Evolutionary conservation across 2,113 vertebrate species (phyloP).

Genomic region (Lampris incognitus): DNA sequence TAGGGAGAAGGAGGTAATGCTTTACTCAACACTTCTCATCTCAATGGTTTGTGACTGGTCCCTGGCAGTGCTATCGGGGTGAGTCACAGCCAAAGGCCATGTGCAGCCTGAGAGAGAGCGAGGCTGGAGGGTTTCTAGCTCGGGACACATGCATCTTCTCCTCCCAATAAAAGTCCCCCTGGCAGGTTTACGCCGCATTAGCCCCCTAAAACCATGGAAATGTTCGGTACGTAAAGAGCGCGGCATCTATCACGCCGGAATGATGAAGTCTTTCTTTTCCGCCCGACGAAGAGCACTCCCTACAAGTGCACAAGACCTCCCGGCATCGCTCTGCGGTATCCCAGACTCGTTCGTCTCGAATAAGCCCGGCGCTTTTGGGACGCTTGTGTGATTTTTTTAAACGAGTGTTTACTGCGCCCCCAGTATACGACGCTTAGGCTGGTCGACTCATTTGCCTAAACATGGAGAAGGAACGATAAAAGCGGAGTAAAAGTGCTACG

Average conservation of each 20-base stretch:
- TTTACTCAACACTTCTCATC: slow-evolving; percentile 64
- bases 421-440: background rate
- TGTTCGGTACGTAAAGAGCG: slow-evolving; percentile 44
- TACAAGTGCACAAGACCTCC: slow-evolving; percentile 29
- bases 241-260: slow-evolving; percentile 47
- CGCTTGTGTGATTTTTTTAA: background rate
- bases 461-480: background rate
- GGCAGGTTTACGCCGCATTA: slow-evolving; percentile 73
- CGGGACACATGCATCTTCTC: slow-evolving; percentile 63
- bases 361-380: background rate
- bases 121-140: slow-evolving; percentile 44
- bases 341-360: slow-evolving; percentile 8
- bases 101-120: slow-evolving; percentile 44
- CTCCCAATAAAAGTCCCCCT: slow-evolving; percentile 68
- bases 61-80: slow-evolving; percentile 61
- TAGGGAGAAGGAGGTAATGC: slow-evolving; percentile 59
- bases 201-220: slow-evolving; percentile 51
- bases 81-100: slow-evolving; percentile 67
- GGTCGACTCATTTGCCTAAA: background rate
- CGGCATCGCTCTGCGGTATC: background rate
- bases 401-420: background rate
- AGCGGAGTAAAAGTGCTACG: background rate
- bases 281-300: slow-evolving; percentile 29
- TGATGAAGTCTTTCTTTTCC: slow-evolving; percentile 51
- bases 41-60: slow-evolving; percentile 64